Evolutionary conservation across 2,888 invertebrate genomes (phyloP), one percentile per base, ranked within the genome.

Genomic region (Scelioninae gen. 1): DNA sequence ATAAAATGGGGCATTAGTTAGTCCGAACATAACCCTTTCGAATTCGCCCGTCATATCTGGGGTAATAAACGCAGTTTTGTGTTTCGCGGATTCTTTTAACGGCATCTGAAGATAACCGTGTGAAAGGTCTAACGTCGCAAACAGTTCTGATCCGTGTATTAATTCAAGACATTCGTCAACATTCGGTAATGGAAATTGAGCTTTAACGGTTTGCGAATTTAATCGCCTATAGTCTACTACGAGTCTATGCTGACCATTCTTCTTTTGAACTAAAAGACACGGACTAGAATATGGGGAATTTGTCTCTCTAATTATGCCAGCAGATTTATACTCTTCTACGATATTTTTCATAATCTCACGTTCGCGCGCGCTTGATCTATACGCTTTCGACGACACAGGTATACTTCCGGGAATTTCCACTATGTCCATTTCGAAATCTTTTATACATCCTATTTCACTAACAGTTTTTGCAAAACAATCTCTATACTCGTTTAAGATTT

Each of bases 41-140:
- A 88, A 90, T 84, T 90, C 86, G 7, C 86, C 89, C 0, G 88
- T 85, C 4, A 87, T 89, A 68, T 89, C 89, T 13, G 34, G 51
- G 1, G 51, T 65, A 6, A 65, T 51, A 38, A 45, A 65, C n/a
- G 65, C 51, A 1, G 65, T 65, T 51, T 51, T 65, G 8, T 2
- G 4, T 63, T 63, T 63, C 6, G 63, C 32, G 7, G 9, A 15
- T 11, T 63, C 63, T 5, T 7, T 34, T 31, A 63, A 23, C 10
- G 49, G 63, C 47, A 63, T 49, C 11, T 63, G 63, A 2, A 63
- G 13, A 32, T 63, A 63, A 0, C 63, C 63, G 9, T 63, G 49
- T 6, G 65, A 49, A 8, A 65, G 13, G 16, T 65, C 49, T 2
- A 65, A 38, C 2, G 65, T 38, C 6, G 38, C 15, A 51, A 65